phyloP scores from a whole-genome alignment of 2,113 vertebrate species.

The Microcebus tavaratra region DNA sequence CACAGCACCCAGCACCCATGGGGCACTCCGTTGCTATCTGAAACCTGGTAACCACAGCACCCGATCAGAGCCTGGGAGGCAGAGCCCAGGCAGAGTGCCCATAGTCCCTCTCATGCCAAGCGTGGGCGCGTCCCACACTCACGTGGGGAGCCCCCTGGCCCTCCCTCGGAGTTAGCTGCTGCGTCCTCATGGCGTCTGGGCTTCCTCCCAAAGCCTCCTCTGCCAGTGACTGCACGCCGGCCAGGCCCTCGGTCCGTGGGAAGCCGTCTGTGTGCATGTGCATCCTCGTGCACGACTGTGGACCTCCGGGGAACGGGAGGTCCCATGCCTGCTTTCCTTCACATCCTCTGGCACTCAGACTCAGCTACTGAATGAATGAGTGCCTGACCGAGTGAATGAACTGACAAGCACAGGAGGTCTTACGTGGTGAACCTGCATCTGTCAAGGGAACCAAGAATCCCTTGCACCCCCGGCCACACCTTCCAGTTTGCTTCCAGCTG shows the following conservation, averaged over 20 bases:
- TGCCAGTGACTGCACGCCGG: fast-evolving
- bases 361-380: not conserved
- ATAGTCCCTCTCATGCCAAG: not conserved
- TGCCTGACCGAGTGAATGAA: not conserved
- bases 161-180: not conserved
- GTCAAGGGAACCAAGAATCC: not conserved
- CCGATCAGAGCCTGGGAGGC: not conserved
- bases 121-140: not conserved
- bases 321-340: not conserved
- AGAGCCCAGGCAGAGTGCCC: not conserved
- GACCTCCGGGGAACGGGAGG: not conserved
- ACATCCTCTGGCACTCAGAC: fast-evolving
- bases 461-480: not conserved
- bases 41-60: not conserved
- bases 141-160: fast-evolving
- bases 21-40: not conserved
- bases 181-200: fast-evolving
- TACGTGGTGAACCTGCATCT: not conserved
- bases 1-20: not conserved
- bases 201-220: not conserved
- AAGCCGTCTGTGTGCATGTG: not conserved
- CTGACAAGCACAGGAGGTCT: fast-evolving
- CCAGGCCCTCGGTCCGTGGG: not conserved
- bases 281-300: not conserved
- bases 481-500: too few species aligned